Percentiles rank a stretch among this genome's conserved stretches.
phyloP scores from a whole-genome alignment of 2,113 vertebrate genomes.

The Cheilinus undulatus region DNA sequence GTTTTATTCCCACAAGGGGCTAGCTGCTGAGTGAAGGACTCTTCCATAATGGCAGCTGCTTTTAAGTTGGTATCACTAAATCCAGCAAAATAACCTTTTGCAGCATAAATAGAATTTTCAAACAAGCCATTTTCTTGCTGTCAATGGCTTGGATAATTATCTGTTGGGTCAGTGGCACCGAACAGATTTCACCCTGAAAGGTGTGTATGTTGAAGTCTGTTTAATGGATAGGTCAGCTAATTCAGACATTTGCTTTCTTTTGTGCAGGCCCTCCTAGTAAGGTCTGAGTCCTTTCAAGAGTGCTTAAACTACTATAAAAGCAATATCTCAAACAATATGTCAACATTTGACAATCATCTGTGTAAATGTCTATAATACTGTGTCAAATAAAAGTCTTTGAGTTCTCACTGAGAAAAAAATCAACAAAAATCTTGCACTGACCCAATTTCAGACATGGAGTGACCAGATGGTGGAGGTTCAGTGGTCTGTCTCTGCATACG shows the following conservation, averaged over 20 bases:
- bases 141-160: not conserved
- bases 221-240: too few species aligned
- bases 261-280: too few species aligned
- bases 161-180: not conserved
- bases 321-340: too few species aligned
- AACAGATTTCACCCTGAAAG: not conserved
- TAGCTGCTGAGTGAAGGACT: not conserved
- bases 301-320: too few species aligned
- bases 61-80: not conserved
- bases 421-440: conserved; percentile 46
- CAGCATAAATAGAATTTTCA: not conserved
- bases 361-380: too few species aligned
- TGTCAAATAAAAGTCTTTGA: not conserved
- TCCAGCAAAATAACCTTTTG: not conserved
- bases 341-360: too few species aligned
- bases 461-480: conserved; percentile 89
- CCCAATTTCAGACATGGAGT: conserved; percentile 82
- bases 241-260: too few species aligned
- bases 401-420: conserved; percentile 4
- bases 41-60: not conserved
- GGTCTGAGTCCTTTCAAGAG: too few species aligned
- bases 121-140: not conserved
- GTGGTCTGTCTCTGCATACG: conserved; percentile 93
- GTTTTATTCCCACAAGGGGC: too few species aligned
- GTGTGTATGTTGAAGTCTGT: not conserved